Evolutionary conservation across 2,888 invertebrate genomes (phyloP).

Genomic region (Micropterix aruncella): DNA sequence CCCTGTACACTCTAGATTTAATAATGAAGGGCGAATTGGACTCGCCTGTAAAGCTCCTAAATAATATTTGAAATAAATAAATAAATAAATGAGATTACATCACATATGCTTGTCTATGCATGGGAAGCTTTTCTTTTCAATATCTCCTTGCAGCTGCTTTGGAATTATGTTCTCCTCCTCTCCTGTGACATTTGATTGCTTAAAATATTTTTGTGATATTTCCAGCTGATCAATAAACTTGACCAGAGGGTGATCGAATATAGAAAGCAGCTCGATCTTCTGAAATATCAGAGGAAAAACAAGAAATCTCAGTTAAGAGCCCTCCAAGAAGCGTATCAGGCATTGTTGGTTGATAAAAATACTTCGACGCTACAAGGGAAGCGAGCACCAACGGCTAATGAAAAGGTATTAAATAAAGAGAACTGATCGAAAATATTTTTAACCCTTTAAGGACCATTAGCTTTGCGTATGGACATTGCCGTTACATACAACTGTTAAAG

Average conservation of each 20-base stretch:
- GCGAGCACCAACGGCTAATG: slow-evolving; percentile 33
- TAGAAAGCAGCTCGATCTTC: slow-evolving; percentile 57
- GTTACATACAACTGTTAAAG: neutral
- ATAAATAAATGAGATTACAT: too few species aligned
- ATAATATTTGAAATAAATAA: too few species aligned
- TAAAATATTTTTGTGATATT: neutral
- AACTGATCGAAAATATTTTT: too few species aligned
- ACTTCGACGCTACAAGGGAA: slow-evolving; percentile 20
- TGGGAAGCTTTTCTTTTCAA: too few species aligned
- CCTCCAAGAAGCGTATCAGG: slow-evolving; percentile 46
- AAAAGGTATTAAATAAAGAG: slow-evolving; percentile 35
- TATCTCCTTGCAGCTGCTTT: too few species aligned
- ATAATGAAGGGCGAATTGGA: too few species aligned
- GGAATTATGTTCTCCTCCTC: too few species aligned
- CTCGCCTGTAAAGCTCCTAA: too few species aligned
- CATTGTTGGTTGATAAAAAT: slow-evolving; percentile 42
- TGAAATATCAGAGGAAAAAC: slow-evolving; percentile 53
- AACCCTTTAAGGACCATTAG: too few species aligned
- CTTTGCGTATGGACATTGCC: neutral
- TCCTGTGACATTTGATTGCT: too few species aligned
- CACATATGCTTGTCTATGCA: too few species aligned
- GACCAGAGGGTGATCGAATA: slow-evolving; percentile 58
- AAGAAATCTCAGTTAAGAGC: slow-evolving; percentile 41
- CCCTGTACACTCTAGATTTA: too few species aligned
- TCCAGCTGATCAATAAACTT: slow-evolving; percentile 24